Base-by-base conservation (phyloP, 2,888 invertebrate species). In the Macropis europaea region DNA sequence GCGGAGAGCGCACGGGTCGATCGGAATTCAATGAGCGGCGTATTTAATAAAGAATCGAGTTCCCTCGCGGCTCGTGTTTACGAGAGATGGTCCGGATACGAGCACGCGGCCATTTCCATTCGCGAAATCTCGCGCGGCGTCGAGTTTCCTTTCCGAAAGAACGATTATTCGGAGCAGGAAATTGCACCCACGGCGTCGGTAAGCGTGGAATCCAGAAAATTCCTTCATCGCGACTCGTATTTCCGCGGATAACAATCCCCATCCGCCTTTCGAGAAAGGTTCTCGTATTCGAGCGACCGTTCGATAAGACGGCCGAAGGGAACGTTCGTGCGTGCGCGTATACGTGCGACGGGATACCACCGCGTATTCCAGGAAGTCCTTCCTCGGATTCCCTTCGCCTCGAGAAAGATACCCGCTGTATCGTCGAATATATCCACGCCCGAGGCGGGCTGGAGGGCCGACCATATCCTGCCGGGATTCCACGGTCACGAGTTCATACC, bases 401-500 rank as follows among this genome's bases (percentile, higher is more conserved):
- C 13, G 66, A 48, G 57, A 40, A 66, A 68, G 68, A 76, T 59
- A 63, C 61, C 73, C 64, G 64, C 69, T 73, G 63, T 72, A 73
- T 72, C 76, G 64, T 15, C 59, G 61, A 73, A 56, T 70, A 69
- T 69, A 75, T 72, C 57, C 61, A 36, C 22, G 48, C 61, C 52
- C 48, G 64, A 50, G 64, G 67, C 32, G 34, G 32, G 28, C 50
- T 45, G 34, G 57, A 66, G 54, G 60, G 61, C 50, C 69, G 75
- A 76, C 68, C 61, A 28, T 72, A 82, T 79, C 71, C 71, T 56
- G 57, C 61, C 47, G 70, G 61, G 70, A 73, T 69, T 59, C 68
- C 34, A 72, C 79, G 84, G 83, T 84, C 84, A 84, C 83, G 82
- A 83, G 80, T 82, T 83, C 78, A 64, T 79, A 81, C 76, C 72